phyloP scores from a whole-genome alignment of 2,113 vertebrate genomes.

The Paracyprichromis sp. region DNA sequence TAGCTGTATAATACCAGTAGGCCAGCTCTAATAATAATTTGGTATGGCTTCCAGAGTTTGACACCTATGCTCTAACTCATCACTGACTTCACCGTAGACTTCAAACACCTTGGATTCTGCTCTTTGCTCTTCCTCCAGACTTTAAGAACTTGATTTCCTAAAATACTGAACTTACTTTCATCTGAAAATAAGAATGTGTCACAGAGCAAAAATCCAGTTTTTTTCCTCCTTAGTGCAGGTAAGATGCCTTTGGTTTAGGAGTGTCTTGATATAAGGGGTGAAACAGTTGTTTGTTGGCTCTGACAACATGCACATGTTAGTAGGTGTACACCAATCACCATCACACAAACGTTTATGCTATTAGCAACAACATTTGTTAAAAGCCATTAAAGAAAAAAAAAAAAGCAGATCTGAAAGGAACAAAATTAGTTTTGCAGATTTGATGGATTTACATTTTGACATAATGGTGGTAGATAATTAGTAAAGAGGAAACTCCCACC shows the following conservation, averaged over 20 bases:
- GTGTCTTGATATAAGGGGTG: background rate
- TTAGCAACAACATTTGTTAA: background rate
- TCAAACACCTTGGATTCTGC: background rate
- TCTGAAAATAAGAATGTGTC: background rate
- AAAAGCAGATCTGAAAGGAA: background rate
- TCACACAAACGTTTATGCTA: background rate
- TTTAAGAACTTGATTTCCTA: background rate
- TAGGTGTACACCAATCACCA: background rate
- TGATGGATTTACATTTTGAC: background rate
- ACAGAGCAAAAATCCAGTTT: background rate
- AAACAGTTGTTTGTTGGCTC: background rate
- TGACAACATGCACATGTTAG: background rate
- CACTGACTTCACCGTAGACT: background rate
- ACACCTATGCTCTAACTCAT: background rate
- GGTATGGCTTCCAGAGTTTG: background rate
- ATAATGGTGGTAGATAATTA: background rate
- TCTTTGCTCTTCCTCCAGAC: background rate
- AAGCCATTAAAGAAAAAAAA: background rate
- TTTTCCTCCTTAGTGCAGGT: background rate
- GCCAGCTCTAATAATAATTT: background rate
- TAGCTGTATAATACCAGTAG: background rate
- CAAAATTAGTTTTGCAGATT: background rate
- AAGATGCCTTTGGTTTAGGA: background rate
- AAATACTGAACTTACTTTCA: background rate
- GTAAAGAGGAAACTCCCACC: background rate